phyloP scores from a whole-genome alignment of 2,888 invertebrate genomes.

The Notodromas monacha region DNA sequence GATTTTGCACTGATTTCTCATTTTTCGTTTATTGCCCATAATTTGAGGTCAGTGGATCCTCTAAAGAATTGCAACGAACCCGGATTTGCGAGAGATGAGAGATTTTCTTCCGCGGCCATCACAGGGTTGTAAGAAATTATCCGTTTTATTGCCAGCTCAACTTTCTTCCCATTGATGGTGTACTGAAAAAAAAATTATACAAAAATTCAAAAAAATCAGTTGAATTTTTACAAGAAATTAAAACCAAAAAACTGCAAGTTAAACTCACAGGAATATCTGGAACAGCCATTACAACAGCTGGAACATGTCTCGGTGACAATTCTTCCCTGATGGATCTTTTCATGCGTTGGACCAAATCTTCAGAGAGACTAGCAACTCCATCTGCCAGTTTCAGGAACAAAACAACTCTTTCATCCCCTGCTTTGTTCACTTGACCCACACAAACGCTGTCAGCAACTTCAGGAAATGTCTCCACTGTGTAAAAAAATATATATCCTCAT shows the following conservation, averaged over 20 bases:
- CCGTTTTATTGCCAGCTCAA: slow-evolving; percentile 22
- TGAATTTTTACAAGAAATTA: too few relatives aligned
- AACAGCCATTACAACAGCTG: slow-evolving; percentile 18
- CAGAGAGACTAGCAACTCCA: slow-evolving; percentile 14
- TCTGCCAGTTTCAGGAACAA: slow-evolving; percentile 20
- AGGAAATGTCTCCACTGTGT: slow-evolving; percentile 19
- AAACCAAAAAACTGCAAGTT: slow-evolving; percentile 1
- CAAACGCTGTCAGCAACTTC: slow-evolving; percentile 22
- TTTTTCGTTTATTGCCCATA: too few relatives aligned
- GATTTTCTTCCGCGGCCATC: too few relatives aligned
- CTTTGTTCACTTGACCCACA: slow-evolving; percentile 20
- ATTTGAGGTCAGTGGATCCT: too few relatives aligned
- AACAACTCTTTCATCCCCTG: slow-evolving; percentile 21
- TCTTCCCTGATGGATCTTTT: slow-evolving; percentile 17
- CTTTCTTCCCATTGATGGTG: slow-evolving; percentile 24
- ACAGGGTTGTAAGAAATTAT: slow-evolving; percentile 16
- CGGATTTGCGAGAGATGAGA: too few relatives aligned
- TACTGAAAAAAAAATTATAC: slow-evolving; percentile 20
- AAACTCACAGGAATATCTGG: slow-evolving; percentile 14
- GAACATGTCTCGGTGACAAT: slow-evolving; percentile 22
- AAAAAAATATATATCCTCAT: slow-evolving; percentile 5
- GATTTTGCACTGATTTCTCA: too few relatives aligned
- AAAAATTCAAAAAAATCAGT: too few relatives aligned
- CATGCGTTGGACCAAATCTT: slow-evolving; percentile 16
- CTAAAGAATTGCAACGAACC: too few relatives aligned